Percentiles rank a stretch among this genome's conserved stretches.
Evolutionary conservation across 2,888 invertebrate genomes (phyloP).

Genomic region (Odontothrips loti): DNA sequence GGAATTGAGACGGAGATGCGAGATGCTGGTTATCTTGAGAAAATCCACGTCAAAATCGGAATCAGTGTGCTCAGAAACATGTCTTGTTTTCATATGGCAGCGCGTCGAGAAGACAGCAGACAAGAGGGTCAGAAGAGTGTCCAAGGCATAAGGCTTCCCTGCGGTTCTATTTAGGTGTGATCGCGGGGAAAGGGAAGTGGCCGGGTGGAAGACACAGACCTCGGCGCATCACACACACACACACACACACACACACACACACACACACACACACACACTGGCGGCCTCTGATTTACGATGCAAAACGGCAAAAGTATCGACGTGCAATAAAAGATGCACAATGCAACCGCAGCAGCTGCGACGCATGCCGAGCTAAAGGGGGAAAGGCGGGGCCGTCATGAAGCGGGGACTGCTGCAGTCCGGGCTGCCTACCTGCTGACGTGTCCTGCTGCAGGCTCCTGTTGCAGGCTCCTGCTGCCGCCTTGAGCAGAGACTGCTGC

Average conservation of each 20-base stretch:
- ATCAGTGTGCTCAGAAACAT: too few relatives aligned
- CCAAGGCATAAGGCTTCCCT: too few relatives aligned
- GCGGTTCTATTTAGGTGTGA: not conserved
- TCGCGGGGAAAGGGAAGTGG: not conserved
- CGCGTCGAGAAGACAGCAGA: not conserved
- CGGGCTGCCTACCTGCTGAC: too few relatives aligned
- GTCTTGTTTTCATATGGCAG: too few relatives aligned
- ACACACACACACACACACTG: not conserved
- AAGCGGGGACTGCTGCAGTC: too few relatives aligned
- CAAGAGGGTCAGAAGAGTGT: too few relatives aligned
- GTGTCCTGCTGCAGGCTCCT: too few relatives aligned
- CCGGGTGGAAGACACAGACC: not conserved
- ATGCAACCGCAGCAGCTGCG: conserved; percentile 22
- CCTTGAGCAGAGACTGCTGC: too few relatives aligned
- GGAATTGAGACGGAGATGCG: not conserved
- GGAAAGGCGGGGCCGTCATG: too few relatives aligned
- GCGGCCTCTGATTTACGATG: conserved; percentile 19
- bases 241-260: not conserved
- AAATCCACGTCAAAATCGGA: too few relatives aligned
- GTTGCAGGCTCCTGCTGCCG: too few relatives aligned
- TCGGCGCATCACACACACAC: not conserved
- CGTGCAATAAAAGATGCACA: conserved; percentile 21
- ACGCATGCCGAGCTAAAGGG: not conserved
- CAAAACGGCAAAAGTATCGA: conserved; percentile 24
- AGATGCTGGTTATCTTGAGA: not conserved